Evolutionary conservation across 1,140 invertebrate species (phyloP), one percentile per base, ranked within the genome.

Genomic region (Theocolax elegans): DNA sequence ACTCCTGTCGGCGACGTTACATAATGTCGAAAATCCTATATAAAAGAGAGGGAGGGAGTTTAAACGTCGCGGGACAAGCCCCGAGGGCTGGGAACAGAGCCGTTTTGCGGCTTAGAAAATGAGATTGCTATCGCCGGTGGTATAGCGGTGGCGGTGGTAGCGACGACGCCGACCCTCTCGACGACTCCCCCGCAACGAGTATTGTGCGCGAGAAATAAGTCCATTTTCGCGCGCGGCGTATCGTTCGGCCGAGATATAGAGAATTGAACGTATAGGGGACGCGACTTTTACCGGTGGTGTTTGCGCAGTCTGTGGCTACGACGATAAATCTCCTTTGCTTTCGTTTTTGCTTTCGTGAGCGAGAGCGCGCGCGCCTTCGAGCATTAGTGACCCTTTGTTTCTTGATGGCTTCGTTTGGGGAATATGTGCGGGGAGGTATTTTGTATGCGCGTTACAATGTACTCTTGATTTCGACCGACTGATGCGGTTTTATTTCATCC

Each of bases 41-140:
- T n/a, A n/a, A n/a, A n/a, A n/a, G n/a, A n/a, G n/a, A n/a, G n/a
- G n/a, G n/a, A n/a, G n/a, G n/a, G n/a, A n/a, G n/a, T n/a, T n/a
- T n/a, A n/a, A n/a, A n/a, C n/a, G n/a, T n/a, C n/a, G n/a, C n/a
- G n/a, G n/a, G n/a, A n/a, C n/a, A n/a, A n/a, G n/a, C n/a, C n/a
- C n/a, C n/a, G n/a, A n/a, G n/a, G n/a, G n/a, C n/a, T n/a, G n/a
- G n/a, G n/a, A n/a, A n/a, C n/a, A n/a, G n/a, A 60, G 35, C 15
- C 27, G 59, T 46, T 71, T 44, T 71, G 69, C 46, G 62, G 69
- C 62, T 65, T 51, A 59, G 69, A 65, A 71, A 71, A 71, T 71
- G 62, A 59, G 69, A 71, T 71, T 65, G 62, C 66, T 65, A 65
- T 71, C 68, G 51, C 10, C 25, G n/a, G n/a, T n/a, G n/a, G n/a